Percentiles rank a stretch among this genome's conserved stretches.
Evolutionary conservation across 2,888 invertebrate species (phyloP).

Genomic region (Cataglyphis livida): DNA sequence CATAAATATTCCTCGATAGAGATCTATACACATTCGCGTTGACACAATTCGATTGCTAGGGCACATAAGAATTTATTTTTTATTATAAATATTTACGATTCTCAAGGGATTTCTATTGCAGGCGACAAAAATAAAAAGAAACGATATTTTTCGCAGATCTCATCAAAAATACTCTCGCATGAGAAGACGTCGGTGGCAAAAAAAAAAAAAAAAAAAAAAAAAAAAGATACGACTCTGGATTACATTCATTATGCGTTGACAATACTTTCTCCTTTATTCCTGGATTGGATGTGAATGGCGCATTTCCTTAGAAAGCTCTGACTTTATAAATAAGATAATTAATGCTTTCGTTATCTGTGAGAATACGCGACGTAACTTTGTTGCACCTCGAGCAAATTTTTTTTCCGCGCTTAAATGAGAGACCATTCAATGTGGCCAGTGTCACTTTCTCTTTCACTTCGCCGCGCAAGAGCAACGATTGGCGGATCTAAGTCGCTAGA

Average conservation of each 20-base stretch:
- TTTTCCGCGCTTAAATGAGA: conserved; percentile 34
- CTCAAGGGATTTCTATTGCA: neutral
- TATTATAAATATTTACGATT: neutral
- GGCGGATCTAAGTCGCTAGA: conserved; percentile 12
- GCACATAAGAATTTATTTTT: neutral
- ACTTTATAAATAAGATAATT: neutral
- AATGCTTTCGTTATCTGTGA: neutral
- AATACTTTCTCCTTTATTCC: conserved; percentile 70
- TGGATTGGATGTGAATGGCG: conserved; percentile 47
- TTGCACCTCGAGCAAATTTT: conserved; percentile 42
- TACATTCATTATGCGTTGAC: conserved; percentile 47
- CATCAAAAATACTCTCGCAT: conserved; percentile 34
- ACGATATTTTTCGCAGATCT: neutral
- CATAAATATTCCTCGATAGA: neutral
- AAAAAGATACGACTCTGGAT: conserved; percentile 19
- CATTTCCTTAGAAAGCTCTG: conserved; percentile 67
- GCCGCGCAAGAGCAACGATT: conserved; percentile 1
- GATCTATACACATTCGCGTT: neutral
- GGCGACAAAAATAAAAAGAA: neutral
- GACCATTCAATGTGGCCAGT: conserved; percentile 8
- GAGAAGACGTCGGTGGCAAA: neutral
- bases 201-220: neutral
- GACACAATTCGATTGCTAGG: neutral
- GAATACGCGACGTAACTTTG: conserved; percentile 16
- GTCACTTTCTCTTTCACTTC: conserved; percentile 72